Base-by-base conservation (phyloP, 2,888 invertebrate species). In the Coenonympha glycerion region DNA sequence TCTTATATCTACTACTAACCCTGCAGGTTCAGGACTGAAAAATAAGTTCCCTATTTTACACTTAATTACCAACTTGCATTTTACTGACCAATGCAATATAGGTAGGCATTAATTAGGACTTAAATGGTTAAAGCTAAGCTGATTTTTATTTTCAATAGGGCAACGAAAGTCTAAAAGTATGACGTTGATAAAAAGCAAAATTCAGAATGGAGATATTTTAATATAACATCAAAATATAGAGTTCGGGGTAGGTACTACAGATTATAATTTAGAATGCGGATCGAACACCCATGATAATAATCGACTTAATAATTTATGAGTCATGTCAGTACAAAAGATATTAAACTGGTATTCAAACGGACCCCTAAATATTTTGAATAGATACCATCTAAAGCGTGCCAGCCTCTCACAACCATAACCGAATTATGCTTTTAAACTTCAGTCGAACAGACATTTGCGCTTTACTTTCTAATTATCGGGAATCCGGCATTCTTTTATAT, bases 391-490 rank as follows among this genome's bases (percentile, higher is more conserved):
- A 15, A 26, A 15, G 8, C 24, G 16, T 46, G 16, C 26, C 16
- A 41, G 19, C 22, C 36, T 42, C 19, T 49, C 21, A 13, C 8
- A 33, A 21, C 21, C 15, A 8, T 44, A 21, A 49, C 42, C 42
- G 41, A 36, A 30, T 48, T 48, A 40, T 31, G 18, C 24, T 24
- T 41, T 42, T 39, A 39, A 42, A 15, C 42, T 42, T 37, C 16
- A 21, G 21, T 33, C 22, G 31, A 33, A 44, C 31, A n/a, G 22
- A 22, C 44, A 21, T 33, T n/a, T 19, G 28, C 28, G 26, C 15
- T 41, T 41, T 48, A 49, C 49, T 49, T 49, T 49, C 42, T 49
- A 49, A 42, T 28, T 21, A 36, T 28, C 11, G 34, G 24, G 22
- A 47, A 28, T 37, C 37, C 21, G 31, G 28, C 31, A 40, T 34